These are phyloP conservation scores for Luffia ferchaultella DNA, from an alignment of 2,888 invertebrate species.

Conservation along the genomic window DNA sequence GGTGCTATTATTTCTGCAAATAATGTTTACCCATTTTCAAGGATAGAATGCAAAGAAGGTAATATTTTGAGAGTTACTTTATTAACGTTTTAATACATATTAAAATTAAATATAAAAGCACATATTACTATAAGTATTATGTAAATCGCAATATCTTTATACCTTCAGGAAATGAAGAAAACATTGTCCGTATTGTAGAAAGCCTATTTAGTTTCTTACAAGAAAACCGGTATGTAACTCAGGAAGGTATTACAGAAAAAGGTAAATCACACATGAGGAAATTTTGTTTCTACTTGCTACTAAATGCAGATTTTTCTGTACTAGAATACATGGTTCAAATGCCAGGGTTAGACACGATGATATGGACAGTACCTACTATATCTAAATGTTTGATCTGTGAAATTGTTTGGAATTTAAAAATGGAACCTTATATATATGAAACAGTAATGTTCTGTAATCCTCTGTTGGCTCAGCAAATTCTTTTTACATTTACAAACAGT, in stretches of 20 bases:
- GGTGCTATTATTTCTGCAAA: conserved; percentile 43
- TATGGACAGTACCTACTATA: conserved; percentile 43
- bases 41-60: conserved; percentile 43
- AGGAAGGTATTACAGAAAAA: conserved; percentile 22
- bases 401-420: conserved; percentile 39
- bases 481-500: conserved; percentile 32
- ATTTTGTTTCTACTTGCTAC: conserved; percentile 39
- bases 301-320: conserved; percentile 39
- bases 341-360: conserved; percentile 35
- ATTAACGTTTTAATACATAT: too few relatives aligned
- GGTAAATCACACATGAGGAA: conserved; percentile 25
- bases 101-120: neutral
- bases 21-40: conserved; percentile 34
- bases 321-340: conserved; percentile 34
- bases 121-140: neutral
- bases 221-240: conserved; percentile 26
- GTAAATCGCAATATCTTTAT: conserved; percentile 5
- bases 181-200: conserved; percentile 30
- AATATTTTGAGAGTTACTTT: too few relatives aligned
- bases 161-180: conserved; percentile 47
- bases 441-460: conserved; percentile 35
- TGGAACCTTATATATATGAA: conserved; percentile 40
- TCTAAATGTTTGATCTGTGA: conserved; percentile 46
- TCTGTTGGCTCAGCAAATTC: conserved; percentile 35
- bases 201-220: conserved; percentile 29